Conservation (phyloP, 2,888 invertebrate species). For the Idaea biselata region DNA sequence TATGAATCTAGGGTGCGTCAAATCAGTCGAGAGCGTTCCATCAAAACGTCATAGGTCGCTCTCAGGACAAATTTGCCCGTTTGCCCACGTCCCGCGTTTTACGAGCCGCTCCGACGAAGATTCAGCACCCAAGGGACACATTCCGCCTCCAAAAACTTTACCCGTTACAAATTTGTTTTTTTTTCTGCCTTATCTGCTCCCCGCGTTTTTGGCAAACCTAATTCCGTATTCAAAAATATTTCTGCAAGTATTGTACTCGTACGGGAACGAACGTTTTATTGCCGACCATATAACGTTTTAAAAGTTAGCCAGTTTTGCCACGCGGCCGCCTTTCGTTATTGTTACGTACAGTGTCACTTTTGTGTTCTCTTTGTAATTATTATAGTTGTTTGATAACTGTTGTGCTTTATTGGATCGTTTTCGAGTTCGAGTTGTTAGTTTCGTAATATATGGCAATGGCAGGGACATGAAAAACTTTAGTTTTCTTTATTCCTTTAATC, state of each 20-base stretch:
- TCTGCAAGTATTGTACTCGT: slow-evolving; percentile 79
- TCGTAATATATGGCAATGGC: slow-evolving; percentile 18
- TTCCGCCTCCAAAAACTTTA: slow-evolving; percentile 81
- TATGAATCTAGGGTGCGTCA: slow-evolving; percentile 75
- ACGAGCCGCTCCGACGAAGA: slow-evolving; percentile 79
- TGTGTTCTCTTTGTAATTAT: slow-evolving; percentile 66
- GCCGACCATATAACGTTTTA: slow-evolving; percentile 79
- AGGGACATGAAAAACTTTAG: slow-evolving; percentile 22
- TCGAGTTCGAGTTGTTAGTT: slow-evolving; percentile 30
- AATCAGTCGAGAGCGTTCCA: slow-evolving; percentile 76
- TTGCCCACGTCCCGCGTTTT: slow-evolving; percentile 80
- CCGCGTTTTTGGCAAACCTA: slow-evolving; percentile 80
- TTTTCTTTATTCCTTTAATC: slow-evolving; percentile 14
- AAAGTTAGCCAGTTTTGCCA: slow-evolving; percentile 74
- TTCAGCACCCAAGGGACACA: slow-evolving; percentile 80
- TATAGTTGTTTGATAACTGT: slow-evolving; percentile 66
- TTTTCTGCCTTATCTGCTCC: slow-evolving; percentile 79
- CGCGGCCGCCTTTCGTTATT: slow-evolving; percentile 54
- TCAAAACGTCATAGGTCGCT: slow-evolving; percentile 81
- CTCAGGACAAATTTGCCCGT: slow-evolving; percentile 79
- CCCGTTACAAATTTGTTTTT: slow-evolving; percentile 81
- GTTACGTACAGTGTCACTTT: slow-evolving; percentile 45
- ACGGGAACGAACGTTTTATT: slow-evolving; percentile 77
- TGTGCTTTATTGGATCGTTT: slow-evolving; percentile 40
- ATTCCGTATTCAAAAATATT: slow-evolving; percentile 82